phyloP scores from a whole-genome alignment of 2,797 vertebrate genomes.

The Alca torda region DNA sequence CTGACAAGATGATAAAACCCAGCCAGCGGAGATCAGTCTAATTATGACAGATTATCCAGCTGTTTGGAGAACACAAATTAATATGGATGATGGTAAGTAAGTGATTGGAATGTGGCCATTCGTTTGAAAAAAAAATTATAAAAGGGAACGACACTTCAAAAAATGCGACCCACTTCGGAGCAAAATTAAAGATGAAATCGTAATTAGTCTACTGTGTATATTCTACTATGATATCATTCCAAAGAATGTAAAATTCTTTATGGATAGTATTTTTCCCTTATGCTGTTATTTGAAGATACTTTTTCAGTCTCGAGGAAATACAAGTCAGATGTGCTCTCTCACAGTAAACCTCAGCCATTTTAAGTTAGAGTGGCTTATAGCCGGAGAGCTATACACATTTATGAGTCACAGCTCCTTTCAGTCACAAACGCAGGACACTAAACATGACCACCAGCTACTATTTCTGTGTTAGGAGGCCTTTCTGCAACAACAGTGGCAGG shows the following conservation, averaged over 20 bases:
- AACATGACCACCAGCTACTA: constrained; percentile 29
- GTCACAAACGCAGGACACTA: background rate
- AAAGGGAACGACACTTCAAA: constrained; percentile 19
- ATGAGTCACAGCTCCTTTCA: constrained; percentile 7
- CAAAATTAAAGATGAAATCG: constrained; percentile 44
- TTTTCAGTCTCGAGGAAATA: constrained; percentile 43
- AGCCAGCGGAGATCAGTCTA: constrained; percentile 10
- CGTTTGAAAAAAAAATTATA: background rate
- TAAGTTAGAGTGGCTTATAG: background rate
- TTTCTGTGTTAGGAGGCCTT: background rate
- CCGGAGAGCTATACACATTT: background rate
- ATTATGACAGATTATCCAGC: constrained; percentile 39
- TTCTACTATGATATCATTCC: constrained; percentile 22
- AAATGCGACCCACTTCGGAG: background rate
- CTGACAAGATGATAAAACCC: constrained; percentile 23
- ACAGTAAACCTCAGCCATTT: constrained; percentile 21
- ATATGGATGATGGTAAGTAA: constrained; percentile 35
- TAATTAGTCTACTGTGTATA: constrained; percentile 19
- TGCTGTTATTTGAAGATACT: background rate
- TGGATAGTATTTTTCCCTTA: constrained; percentile 25
- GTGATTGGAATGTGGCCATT: background rate
- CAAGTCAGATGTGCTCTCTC: constrained; percentile 53
- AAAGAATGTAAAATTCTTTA: constrained; percentile 47
- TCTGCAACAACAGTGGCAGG: background rate
- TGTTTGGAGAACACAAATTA: constrained; percentile 27